Evolutionary conservation across 2,888 invertebrate genomes (phyloP), one percentile per base, ranked within the genome.

Genomic region (Nomada flava): DNA sequence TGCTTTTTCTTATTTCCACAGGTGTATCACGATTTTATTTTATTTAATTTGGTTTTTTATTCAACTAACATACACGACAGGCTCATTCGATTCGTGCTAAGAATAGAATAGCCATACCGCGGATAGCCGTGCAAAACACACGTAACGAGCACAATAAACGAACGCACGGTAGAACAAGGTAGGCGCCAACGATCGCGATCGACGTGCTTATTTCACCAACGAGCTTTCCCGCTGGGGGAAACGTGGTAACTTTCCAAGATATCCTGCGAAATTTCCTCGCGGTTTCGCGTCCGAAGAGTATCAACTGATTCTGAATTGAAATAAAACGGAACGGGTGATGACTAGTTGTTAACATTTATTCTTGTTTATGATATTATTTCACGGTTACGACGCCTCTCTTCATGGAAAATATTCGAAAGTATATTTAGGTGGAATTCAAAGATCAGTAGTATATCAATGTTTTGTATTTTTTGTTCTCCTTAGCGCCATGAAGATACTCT

Each of bases 71-170:
- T 18, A 44, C 57, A 44, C n/a, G 81, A 68, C 74, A 47, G 59
- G 57, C 70, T 85, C 68, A 78, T 88, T 90, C 85, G 84, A 89
- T 83, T 86, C 87, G 86, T 86, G 90, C 88, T 83, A 81, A 83
- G 89, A 89, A 89, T 90, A 87, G 89, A 89, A 89, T 90, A 87
- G 82, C 85, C 80, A 87, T 82, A 79, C 84, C 78, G 73, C 64
- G 82, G 82, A 84, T 82, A 75, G 71, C 52, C 67, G 67, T 68
- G 44, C 76, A 53, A 81, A 79, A 71, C 65, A 78, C 74, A 52
- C 78, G 81, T 79, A 87, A 86, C 82, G 76, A 87, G 86, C 72
- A 76, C 63, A 86, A 86, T 77, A 83, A 83, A 88, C 76, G 80
- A 88, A 86, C 68, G 63, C 60, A 36, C 36, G 67, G 75, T 60